phyloP scores from a whole-genome alignment of 2,113 vertebrate genomes.

The Cavia aperea region DNA sequence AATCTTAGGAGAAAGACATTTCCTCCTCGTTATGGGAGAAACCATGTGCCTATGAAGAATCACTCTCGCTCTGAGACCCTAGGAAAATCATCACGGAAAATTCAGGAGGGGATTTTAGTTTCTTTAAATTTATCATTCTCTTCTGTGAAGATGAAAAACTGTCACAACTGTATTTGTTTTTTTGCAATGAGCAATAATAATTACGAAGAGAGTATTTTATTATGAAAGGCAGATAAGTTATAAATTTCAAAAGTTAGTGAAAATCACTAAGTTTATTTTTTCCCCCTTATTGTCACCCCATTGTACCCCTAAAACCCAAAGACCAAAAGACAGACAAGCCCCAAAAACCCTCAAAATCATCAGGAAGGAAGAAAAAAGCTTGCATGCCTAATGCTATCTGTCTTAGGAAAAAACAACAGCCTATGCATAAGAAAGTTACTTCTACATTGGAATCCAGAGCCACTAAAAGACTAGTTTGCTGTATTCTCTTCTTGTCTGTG shows the following conservation, averaged over 20 bases:
- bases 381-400: constrained; percentile 40
- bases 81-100: not conserved
- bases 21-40: not conserved
- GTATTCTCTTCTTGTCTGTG: not conserved
- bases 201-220: not conserved
- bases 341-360: not conserved
- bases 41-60: not conserved
- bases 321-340: not conserved
- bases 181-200: not conserved
- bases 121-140: not conserved
- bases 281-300: not conserved
- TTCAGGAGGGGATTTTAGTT: not conserved
- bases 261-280: not conserved
- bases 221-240: not conserved
- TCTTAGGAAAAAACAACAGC: not conserved
- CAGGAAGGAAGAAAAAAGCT: not conserved
- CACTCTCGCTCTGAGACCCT: not conserved
- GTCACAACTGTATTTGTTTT: not conserved
- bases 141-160: not conserved
- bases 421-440: not conserved
- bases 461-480: rapidly evolving
- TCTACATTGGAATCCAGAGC: rapidly evolving
- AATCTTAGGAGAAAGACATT: not conserved
- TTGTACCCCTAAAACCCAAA: not conserved
- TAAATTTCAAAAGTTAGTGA: not conserved